Percentiles rank a stretch among this genome's conserved stretches.
These are phyloP conservation scores for Biston stratarius DNA, from an alignment of 2,888 invertebrate species.

Conservation along the genomic window DNA sequence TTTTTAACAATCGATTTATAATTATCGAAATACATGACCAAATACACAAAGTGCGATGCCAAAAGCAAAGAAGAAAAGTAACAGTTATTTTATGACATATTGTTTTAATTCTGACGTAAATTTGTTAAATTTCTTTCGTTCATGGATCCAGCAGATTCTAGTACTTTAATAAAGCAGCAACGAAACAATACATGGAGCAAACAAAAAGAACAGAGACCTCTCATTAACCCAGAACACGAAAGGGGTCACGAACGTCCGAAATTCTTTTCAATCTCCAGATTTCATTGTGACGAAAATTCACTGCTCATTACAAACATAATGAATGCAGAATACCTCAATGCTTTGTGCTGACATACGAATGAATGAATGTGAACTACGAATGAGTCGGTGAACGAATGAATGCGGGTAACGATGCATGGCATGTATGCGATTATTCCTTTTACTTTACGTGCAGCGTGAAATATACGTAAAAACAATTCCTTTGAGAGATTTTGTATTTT, in stretches of 20 bases:
- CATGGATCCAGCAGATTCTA: not conserved
- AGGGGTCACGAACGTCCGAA: constrained; percentile 44
- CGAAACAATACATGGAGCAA: constrained; percentile 25
- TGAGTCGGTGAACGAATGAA: constrained; percentile 35
- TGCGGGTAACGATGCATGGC: constrained; percentile 27
- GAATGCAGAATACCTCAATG: constrained; percentile 31
- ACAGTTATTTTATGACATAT: not conserved
- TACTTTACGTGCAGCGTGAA: constrained; percentile 10
- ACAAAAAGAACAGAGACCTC: constrained; percentile 38
- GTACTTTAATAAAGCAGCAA: constrained; percentile 8
- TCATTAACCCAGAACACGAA: constrained; percentile 38
- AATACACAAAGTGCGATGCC: too few species aligned
- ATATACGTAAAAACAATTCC: constrained; percentile 1
- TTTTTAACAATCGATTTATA: too few species aligned
- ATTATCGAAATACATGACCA: too few species aligned
- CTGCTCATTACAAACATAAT: constrained; percentile 42
- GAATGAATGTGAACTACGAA: constrained; percentile 26
- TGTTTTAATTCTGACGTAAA: not conserved
- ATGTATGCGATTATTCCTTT: constrained; percentile 30
- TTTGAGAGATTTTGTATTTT: constrained; percentile 10
- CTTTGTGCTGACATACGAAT: constrained; percentile 23
- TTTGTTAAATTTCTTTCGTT: not conserved
- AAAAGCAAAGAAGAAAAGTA: too few species aligned
- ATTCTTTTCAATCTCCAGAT: constrained; percentile 45
- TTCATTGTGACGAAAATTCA: constrained; percentile 41